These are phyloP conservation scores for Drosophila testacea DNA, from an alignment of 2,888 invertebrate species.

Conservation along the genomic window DNA sequence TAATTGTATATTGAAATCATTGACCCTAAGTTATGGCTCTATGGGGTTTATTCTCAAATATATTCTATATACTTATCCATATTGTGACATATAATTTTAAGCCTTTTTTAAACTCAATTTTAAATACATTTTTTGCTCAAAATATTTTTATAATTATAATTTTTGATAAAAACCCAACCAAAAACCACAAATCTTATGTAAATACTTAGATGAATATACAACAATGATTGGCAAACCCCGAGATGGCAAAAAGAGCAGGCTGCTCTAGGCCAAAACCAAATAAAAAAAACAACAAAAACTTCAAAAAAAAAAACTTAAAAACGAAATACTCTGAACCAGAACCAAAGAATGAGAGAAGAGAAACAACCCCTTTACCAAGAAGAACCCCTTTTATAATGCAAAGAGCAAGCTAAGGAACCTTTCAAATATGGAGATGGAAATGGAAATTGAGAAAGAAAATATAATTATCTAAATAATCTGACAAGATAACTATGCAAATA, in stretches of 20 bases:
- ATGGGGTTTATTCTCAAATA: slow-evolving; percentile 3
- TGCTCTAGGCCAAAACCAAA: slow-evolving; percentile 81
- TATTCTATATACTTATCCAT: not conserved
- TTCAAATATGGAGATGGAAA: slow-evolving; percentile 21
- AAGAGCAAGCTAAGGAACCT: slow-evolving; percentile 26
- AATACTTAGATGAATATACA: slow-evolving; percentile 85
- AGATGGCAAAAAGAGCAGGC: slow-evolving; percentile 85
- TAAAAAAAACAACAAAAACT: not conserved
- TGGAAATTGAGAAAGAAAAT: slow-evolving; percentile 17
- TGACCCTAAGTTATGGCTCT: slow-evolving; percentile 3
- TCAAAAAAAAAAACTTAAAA: not conserved
- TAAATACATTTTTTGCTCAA: slow-evolving; percentile 30
- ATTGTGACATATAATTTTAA: slow-evolving; percentile 10
- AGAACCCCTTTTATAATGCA: slow-evolving; percentile 29
- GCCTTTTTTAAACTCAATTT: slow-evolving; percentile 15
- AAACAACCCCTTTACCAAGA: slow-evolving; percentile 9
- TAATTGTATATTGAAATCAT: slow-evolving; percentile 36
- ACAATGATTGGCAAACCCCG: slow-evolving; percentile 85
- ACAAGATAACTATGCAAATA: not conserved
- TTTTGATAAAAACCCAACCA: slow-evolving; percentile 58
- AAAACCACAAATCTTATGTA: slow-evolving; percentile 71
- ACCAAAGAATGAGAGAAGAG: slow-evolving; percentile 10
- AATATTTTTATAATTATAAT: slow-evolving; percentile 34
- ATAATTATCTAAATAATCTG: not conserved
- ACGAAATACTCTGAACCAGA: slow-evolving; percentile 18